phyloP scores from a whole-genome alignment of 2,113 vertebrate genomes.

The Platichthys flesus region DNA sequence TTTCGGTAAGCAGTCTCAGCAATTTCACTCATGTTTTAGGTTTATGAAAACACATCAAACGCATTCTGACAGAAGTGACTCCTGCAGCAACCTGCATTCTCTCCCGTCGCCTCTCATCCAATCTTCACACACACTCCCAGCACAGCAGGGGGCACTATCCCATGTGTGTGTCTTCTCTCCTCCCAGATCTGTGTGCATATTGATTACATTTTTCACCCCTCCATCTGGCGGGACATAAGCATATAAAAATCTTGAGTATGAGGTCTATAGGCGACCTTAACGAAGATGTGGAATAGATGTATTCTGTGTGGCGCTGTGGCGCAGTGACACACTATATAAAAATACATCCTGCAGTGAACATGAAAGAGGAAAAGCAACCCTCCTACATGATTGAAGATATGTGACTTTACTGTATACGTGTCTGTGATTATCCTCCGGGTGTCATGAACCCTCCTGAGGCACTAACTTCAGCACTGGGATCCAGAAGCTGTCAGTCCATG shows the following conservation, averaged over 20 bases:
- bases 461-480: conserved; percentile 30
- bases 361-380: conserved; percentile 46
- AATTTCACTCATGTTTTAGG: conserved; percentile 22
- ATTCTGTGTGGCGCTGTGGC: conserved; percentile 19
- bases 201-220: conserved; percentile 26
- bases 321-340: conserved; percentile 6
- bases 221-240: conserved; percentile 29
- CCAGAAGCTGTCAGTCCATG: conserved; percentile 26
- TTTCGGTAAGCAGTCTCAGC: conserved; percentile 12
- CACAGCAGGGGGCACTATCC: conserved; percentile 44
- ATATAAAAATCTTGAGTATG: neutral
- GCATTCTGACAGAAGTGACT: conserved; percentile 11
- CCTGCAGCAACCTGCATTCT: conserved; percentile 16
- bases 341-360: conserved; percentile 11
- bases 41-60: conserved; percentile 17
- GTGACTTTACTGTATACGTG: conserved; percentile 10
- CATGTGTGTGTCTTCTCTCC: conserved; percentile 20
- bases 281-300: conserved; percentile 11
- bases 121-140: conserved; percentile 30
- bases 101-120: conserved; percentile 20
- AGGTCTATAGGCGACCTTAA: neutral
- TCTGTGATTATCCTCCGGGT: conserved; percentile 38
- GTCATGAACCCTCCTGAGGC: conserved; percentile 11
- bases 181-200: conserved; percentile 13
- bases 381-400: conserved; percentile 48